These are phyloP conservation scores for Cairina moschata DNA, from an alignment of 2,113 vertebrate species.

Conservation along the genomic window DNA sequence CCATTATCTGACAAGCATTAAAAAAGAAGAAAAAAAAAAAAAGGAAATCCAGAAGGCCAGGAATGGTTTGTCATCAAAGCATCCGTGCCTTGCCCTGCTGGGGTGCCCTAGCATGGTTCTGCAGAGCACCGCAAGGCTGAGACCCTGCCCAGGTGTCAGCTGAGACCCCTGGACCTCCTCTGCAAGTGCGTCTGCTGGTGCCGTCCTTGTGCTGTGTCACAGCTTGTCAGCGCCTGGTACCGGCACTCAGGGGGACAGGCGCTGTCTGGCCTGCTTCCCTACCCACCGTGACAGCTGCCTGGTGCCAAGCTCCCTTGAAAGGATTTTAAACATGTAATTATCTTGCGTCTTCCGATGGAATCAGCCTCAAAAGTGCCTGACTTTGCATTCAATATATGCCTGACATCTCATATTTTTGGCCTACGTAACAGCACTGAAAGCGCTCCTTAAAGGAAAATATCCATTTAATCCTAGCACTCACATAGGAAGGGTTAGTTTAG, in stretches of 20 bases:
- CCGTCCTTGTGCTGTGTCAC: not conserved
- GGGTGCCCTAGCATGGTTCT: not conserved
- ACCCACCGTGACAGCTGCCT: not conserved
- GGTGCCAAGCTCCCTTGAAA: not conserved
- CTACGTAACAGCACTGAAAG: not conserved
- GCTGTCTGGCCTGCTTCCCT: not conserved
- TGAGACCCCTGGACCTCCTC: fast-evolving
- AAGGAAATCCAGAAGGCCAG: not conserved
- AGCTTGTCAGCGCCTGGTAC: not conserved
- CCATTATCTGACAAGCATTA: not conserved
- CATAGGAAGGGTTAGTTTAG: not conserved
- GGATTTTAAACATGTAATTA: not conserved
- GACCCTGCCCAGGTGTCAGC: not conserved
- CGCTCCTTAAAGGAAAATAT: not conserved
- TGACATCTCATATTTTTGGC: not conserved
- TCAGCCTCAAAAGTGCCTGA: not conserved
- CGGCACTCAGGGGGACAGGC: not conserved
- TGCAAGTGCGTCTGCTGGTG: fast-evolving
- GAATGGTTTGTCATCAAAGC: not conserved
- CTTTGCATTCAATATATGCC: not conserved
- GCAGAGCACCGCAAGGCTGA: too few relatives aligned
- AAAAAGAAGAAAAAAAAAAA: not conserved
- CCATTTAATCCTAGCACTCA: not conserved
- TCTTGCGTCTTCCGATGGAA: not conserved
- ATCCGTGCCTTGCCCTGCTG: not conserved